Evolutionary conservation across 2,797 vertebrate genomes (phyloP).

Genomic region (Coracias cyanogaster): DNA sequence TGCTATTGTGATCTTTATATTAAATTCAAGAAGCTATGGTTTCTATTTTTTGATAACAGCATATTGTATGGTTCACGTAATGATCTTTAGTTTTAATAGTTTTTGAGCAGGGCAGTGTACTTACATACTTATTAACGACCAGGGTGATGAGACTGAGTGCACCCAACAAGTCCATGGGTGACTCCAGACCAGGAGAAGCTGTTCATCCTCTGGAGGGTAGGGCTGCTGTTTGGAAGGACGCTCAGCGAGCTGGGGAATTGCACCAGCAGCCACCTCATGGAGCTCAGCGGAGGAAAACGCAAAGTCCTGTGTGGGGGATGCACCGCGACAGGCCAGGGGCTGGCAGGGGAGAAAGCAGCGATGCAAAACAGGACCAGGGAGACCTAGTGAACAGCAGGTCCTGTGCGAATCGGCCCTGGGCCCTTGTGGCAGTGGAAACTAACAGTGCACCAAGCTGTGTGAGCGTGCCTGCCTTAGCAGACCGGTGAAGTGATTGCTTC

Average conservation of each 20-base stretch:
- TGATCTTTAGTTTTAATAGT: neutral
- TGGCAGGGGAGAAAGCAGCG: neutral
- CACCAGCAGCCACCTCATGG: rapidly evolving
- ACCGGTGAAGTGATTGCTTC: neutral
- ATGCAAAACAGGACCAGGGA: neutral
- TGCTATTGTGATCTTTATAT: rapidly evolving
- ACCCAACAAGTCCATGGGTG: too few species aligned
- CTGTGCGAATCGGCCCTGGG: neutral
- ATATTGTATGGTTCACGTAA: rapidly evolving
- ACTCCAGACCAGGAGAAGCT: neutral
- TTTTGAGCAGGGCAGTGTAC: neutral
- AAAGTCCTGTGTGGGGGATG: rapidly evolving
- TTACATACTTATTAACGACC: rapidly evolving
- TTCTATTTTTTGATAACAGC: rapidly evolving
- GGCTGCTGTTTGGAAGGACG: neutral
- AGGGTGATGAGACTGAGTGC: neutral
- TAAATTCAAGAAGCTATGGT: neutral
- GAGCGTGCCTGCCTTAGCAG: neutral
- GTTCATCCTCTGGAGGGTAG: rapidly evolving
- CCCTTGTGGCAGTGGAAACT: neutral
- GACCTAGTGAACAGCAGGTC: neutral
- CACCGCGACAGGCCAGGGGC: rapidly evolving
- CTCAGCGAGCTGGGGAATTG: rapidly evolving
- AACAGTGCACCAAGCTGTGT: rapidly evolving
- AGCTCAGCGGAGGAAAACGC: neutral